These are phyloP conservation scores for Nymphalis io DNA, from an alignment of 1,140 invertebrate species.

Conservation along the genomic window DNA sequence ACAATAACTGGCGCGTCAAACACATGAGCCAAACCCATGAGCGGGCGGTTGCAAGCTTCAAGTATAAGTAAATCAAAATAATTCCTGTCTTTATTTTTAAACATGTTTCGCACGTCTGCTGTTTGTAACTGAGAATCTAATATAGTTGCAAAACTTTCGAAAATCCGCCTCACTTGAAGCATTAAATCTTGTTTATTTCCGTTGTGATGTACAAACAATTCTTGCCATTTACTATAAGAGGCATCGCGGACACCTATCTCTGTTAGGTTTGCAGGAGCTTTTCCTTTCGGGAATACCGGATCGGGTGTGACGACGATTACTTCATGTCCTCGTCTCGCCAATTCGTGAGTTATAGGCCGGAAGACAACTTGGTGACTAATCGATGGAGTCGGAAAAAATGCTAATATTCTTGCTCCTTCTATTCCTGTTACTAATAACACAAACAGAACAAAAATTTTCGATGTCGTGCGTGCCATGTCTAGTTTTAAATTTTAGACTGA, in stretches of 20 bases:
- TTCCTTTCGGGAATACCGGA: constrained; percentile 33
- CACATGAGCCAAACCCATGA: constrained; percentile 57
- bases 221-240: constrained; percentile 44
- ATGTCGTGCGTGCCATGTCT: constrained; percentile 18
- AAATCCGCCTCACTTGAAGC: constrained; percentile 30
- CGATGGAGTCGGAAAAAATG: constrained; percentile 72
- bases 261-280: constrained; percentile 59
- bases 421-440: constrained; percentile 13
- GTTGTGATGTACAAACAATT: constrained; percentile 19
- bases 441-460: constrained; percentile 11
- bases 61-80: constrained; percentile 61
- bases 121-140: constrained; percentile 51
- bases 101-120: constrained; percentile 49
- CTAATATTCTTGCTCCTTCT: constrained; percentile 62
- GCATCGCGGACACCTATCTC: constrained; percentile 49
- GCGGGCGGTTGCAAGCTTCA: constrained; percentile 45
- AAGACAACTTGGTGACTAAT: constrained; percentile 76
- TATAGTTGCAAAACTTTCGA: constrained; percentile 32
- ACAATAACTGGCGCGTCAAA: constrained; percentile 70
- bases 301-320: constrained; percentile 60
- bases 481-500: constrained; percentile 15
- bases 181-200: constrained; percentile 25
- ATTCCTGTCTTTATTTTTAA: constrained; percentile 44
- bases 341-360: constrained; percentile 54
- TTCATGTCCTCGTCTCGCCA: constrained; percentile 72